phyloP scores from a whole-genome alignment of 1,140 invertebrate genomes.

The Hesperophylax magnus region DNA sequence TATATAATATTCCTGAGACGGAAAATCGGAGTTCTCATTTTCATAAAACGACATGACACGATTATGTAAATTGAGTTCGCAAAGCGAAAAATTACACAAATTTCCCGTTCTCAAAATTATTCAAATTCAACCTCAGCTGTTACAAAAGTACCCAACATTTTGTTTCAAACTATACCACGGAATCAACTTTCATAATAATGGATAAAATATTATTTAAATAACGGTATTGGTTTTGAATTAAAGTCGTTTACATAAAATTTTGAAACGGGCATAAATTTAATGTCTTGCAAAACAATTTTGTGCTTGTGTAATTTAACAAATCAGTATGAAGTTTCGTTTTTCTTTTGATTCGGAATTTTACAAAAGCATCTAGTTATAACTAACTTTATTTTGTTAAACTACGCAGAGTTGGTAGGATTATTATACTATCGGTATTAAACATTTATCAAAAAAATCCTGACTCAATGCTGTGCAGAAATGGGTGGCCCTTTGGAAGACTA shows the following conservation, averaged over 20 bases:
- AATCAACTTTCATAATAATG: conserved; percentile 27
- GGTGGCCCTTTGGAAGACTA: too few species aligned
- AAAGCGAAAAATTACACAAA: conserved; percentile 50
- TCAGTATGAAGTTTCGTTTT: too few species aligned
- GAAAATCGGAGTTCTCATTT: conserved; percentile 43
- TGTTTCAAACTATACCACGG: conserved; percentile 5
- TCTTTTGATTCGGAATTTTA: too few species aligned
- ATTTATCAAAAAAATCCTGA: too few species aligned
- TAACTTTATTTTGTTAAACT: too few species aligned
- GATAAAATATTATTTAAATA: conserved; percentile 23
- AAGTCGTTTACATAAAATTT: conserved; percentile 21
- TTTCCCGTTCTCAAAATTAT: conserved; percentile 33
- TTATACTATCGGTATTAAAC: too few species aligned
- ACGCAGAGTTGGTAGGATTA: too few species aligned
- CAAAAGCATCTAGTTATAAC: too few species aligned
- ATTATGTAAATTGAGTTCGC: conserved; percentile 51
- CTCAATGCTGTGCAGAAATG: too few species aligned
- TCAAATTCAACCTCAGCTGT: conserved; percentile 36
- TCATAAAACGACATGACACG: conserved; percentile 43
- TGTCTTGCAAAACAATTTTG: neutral
- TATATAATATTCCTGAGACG: conserved; percentile 11
- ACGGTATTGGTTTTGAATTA: neutral
- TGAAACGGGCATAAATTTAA: neutral
- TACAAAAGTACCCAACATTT: conserved; percentile 10
- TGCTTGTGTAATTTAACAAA: neutral